These are phyloP conservation scores for Galaxea fascicularis DNA, from an alignment of 92 coral and sea anemone species.

Conservation along the genomic window DNA sequence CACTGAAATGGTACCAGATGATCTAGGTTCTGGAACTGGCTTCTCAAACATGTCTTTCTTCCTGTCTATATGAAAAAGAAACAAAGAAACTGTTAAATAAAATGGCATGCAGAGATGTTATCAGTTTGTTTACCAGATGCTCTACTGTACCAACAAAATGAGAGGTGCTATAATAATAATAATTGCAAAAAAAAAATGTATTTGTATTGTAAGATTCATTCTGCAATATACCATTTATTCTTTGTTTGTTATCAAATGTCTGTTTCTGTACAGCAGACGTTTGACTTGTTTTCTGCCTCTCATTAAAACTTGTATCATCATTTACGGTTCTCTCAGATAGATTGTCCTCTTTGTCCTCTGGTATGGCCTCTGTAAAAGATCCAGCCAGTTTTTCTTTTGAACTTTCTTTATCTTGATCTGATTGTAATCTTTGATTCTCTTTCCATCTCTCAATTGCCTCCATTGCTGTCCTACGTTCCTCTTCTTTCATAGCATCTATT, in stretches of 20 bases:
- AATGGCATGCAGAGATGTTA: no score
- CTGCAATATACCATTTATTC: slow-evolving; percentile 4
- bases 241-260: slow-evolving; percentile 4
- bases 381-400: background rate
- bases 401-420: slow-evolving; percentile 5
- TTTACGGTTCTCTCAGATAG: background rate
- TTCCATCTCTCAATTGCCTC: slow-evolving; percentile 89
- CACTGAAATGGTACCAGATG: slow-evolving; percentile 86
- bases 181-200: no score
- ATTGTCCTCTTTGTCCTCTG: slow-evolving; percentile 15
- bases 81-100: background rate
- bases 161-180: no score
- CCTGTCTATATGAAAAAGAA: slow-evolving; percentile 25
- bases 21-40: slow-evolving; percentile 87
- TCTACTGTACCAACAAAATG: no score
- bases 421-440: slow-evolving; percentile 30
- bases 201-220: no score
- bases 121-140: no score
- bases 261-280: slow-evolving; percentile 4
- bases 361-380: background rate
- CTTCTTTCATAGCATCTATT: slow-evolving; percentile 86
- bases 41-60: slow-evolving; percentile 68
- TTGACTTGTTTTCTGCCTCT: background rate
- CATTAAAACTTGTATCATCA: background rate
- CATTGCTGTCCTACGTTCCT: slow-evolving; percentile 83